Percentiles rank a stretch among this genome's conserved stretches.
Conservation (phyloP, 2,888 invertebrate species). For the Operophtera brumata region DNA sequence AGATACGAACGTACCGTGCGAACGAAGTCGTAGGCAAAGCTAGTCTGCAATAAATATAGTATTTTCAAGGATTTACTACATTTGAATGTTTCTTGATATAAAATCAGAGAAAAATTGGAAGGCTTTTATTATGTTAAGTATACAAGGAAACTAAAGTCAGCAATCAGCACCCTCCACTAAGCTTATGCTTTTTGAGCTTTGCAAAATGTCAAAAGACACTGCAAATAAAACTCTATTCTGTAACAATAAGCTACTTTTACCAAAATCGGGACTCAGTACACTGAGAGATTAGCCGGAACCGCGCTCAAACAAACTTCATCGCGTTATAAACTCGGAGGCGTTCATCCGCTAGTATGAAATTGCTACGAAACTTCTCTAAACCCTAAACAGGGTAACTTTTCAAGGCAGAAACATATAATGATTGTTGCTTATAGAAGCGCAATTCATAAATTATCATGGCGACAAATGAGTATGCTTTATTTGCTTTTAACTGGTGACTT, state of each 20-base stretch:
- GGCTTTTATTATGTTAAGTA: too few species aligned
- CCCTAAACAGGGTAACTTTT: constrained; percentile 24
- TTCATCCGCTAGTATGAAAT: constrained; percentile 25
- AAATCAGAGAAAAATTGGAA: too few species aligned
- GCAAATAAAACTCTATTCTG: background rate
- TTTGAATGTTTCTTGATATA: too few species aligned
- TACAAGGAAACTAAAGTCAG: background rate
- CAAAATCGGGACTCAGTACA: background rate
- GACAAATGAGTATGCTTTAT: background rate
- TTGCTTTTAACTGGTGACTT: too few species aligned
- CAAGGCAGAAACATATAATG: constrained; percentile 5
- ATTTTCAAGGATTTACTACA: too few species aligned
- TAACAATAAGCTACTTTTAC: background rate
- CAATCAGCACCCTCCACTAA: background rate
- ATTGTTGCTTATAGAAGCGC: background rate
- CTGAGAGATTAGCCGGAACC: constrained; percentile 19
- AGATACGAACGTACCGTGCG: too few species aligned
- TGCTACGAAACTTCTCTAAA: constrained; percentile 22
- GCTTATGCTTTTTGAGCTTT: background rate
- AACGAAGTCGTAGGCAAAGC: too few species aligned
- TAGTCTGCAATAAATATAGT: too few species aligned
- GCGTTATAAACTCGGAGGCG: constrained; percentile 19
- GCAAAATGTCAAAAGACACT: background rate
- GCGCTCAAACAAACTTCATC: constrained; percentile 21
- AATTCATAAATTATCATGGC: background rate